Evolutionary conservation across 1,140 invertebrate genomes (phyloP).

Genomic region (Spodoptera litura): DNA sequence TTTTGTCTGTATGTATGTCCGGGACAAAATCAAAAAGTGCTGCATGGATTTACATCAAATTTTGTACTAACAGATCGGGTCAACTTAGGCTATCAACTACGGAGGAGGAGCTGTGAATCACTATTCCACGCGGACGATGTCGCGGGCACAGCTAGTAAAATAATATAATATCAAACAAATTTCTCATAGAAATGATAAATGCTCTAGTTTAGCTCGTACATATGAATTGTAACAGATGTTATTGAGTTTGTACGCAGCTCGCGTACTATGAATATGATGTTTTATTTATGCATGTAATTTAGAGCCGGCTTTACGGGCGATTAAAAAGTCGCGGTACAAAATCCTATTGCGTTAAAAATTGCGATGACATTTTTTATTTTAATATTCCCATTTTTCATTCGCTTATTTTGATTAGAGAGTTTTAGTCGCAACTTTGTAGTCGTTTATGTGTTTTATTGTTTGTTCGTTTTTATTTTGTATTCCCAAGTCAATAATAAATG

Average conservation of each 20-base stretch:
- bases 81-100: too few species aligned
- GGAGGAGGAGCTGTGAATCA: too few species aligned
- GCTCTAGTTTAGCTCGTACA: neutral
- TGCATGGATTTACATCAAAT: too few species aligned
- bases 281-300: constrained; percentile 24
- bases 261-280: constrained; percentile 4
- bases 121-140: too few species aligned
- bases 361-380: constrained; percentile 3
- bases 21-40: too few species aligned
- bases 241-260: constrained; percentile 8
- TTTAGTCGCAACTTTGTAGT: too few species aligned
- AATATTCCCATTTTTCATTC: neutral
- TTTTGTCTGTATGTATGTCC: too few species aligned
- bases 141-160: too few species aligned
- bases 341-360: neutral
- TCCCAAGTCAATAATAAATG: neutral
- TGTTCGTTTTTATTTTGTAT: neutral
- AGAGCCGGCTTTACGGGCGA: constrained; percentile 15
- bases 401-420: neutral
- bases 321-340: constrained; percentile 2
- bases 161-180: neutral
- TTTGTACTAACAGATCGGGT: too few species aligned
- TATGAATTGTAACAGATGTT: constrained; percentile 15
- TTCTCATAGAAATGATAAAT: constrained; percentile 11
- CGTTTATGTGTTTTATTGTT: neutral